Base-by-base conservation (phyloP, 2,797 vertebrate species). In the Amphiprion clarkii region DNA sequence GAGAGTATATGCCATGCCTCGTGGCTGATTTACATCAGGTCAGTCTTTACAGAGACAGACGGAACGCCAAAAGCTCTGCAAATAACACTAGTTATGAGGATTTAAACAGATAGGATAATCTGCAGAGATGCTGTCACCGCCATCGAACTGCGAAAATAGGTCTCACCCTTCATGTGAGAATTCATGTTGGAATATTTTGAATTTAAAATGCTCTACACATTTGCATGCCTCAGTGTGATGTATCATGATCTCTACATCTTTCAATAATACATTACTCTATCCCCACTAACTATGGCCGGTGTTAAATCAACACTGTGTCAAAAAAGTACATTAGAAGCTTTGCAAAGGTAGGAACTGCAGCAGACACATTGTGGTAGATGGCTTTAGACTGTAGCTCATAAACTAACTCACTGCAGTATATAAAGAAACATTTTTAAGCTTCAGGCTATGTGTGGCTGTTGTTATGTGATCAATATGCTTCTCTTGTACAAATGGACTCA, bases 21-120 rank as follows among this genome's bases (percentile, higher is more conserved):
- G 21, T 10, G 64, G 71, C 68, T 76, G 72, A 85, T 90, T 83
- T 81, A 78, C 81, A 91, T 87, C 84, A 72, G 83, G 85, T 84
- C 83, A 72, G 78, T 68, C 68, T 49, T 64, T n/a, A 36, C 58
- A 0, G 55, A 83, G 68, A 58, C 76, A 80, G 73, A 82, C 48
- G 2, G 62, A 65, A 79, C 51, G 44, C 71, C 56, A 46, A 53
- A 33, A 73, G 72, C 81, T 67, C 56, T 2, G 5, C 60, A 44
- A 65, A 36, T 56, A 58, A 82, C 66, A 61, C 71, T 46, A 65
- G 79, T 83, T 81, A 78, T 57, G 51, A 74, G 74, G 73, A 66
- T 84, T 80, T 66, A 74, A 76, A 74, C 19, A 64, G 52, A 49
- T 70, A 17, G 4, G 29, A 74, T 69, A 46, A 79, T 79, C 78